Evolutionary conservation across 2,113 vertebrate genomes (phyloP).

Genomic region (Embiotoca jacksoni): DNA sequence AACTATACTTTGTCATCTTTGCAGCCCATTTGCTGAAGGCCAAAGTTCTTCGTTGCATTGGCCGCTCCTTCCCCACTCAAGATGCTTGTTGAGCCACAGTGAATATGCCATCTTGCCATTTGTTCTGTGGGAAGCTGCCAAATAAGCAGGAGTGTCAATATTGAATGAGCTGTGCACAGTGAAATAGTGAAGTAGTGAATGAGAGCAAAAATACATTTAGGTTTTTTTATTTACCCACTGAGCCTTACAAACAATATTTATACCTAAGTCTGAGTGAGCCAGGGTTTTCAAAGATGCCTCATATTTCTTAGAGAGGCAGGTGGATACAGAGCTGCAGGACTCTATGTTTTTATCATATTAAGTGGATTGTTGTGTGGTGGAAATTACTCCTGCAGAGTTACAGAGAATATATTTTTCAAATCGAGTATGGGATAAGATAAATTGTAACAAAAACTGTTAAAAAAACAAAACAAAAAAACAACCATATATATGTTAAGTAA

Average conservation of each 20-base stretch:
- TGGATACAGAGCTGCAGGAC: conserved; percentile 14
- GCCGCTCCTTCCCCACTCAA: neutral
- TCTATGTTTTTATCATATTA: neutral
- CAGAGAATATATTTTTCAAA: neutral
- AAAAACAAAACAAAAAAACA: too few species aligned
- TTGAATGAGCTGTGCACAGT: conserved; percentile 5
- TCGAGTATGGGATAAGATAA: neutral
- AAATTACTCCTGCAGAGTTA: neutral
- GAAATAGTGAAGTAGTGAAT: neutral
- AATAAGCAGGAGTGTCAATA: conserved; percentile 21
- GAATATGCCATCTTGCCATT: conserved; percentile 19
- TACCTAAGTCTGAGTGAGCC: neutral
- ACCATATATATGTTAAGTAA: neutral
- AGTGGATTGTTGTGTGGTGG: neutral
- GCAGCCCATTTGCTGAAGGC: conserved; percentile 46
- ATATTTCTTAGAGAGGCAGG: neutral
- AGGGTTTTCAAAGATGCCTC: neutral
- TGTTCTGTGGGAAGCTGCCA: conserved; percentile 14
- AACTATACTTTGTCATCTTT: conserved; percentile 49
- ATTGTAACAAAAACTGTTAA: too few species aligned
- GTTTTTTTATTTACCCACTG: neutral
- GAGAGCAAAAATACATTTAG: neutral
- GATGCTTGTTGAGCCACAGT: conserved; percentile 32
- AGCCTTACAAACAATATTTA: neutral
- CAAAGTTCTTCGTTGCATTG: conserved; percentile 51